These are phyloP conservation scores for Petrolisthes cinctipes DNA, from an alignment of 2,888 invertebrate species.

Conservation along the genomic window DNA sequence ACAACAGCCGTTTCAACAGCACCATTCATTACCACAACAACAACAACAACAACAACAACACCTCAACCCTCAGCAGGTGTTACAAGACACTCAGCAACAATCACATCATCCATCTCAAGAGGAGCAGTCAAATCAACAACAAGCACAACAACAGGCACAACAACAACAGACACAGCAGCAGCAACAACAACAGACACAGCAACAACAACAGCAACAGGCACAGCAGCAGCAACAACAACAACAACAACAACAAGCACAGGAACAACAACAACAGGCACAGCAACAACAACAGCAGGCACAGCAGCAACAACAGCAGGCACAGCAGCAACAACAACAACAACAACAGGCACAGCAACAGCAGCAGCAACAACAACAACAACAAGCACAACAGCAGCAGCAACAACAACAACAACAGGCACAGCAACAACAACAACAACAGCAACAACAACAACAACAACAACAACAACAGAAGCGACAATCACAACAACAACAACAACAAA, in stretches of 20 bases:
- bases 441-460: too few relatives aligned
- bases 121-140: constrained; percentile 21
- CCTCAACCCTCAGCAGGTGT: neutral
- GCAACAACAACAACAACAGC: constrained; percentile 42
- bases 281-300: neutral
- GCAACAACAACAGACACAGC: constrained; percentile 27
- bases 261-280: neutral
- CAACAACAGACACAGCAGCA: constrained; percentile 30
- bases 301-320: too few relatives aligned
- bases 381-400: too few relatives aligned
- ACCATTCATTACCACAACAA: constrained; percentile 16
- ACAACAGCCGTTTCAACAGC: constrained; percentile 22
- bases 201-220: constrained; percentile 13
- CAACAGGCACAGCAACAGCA: constrained; percentile 40
- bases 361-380: constrained; percentile 28
- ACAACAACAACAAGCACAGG: too few relatives aligned
- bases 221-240: constrained; percentile 7
- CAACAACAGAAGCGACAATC: constrained; percentile 32
- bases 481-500: constrained; percentile 38
- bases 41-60: too few relatives aligned
- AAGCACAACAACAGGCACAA: constrained; percentile 22
- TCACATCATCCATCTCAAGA: constrained; percentile 12
- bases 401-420: constrained; percentile 42
- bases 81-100: constrained; percentile 27
- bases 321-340: constrained; percentile 27